Conservation (phyloP, 2,797 vertebrate species). For the Phrynocephalus guinanensis region DNA sequence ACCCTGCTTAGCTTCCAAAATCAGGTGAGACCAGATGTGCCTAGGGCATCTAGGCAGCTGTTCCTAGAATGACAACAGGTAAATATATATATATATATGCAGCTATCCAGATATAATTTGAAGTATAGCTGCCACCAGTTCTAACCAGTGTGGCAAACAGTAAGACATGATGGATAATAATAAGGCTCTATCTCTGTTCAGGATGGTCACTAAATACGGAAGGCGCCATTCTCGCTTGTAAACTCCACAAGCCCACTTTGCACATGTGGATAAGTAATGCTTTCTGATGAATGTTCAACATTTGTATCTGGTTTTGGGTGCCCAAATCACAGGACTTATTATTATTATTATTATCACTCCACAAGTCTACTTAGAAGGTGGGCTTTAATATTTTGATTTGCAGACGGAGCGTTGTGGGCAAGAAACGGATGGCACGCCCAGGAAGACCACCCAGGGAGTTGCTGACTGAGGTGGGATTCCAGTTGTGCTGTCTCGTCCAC, state of each 20-base stretch:
- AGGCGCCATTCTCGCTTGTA: neutral
- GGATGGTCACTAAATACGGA: neutral
- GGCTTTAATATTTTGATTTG: neutral
- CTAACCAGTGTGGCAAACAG: too few relatives aligned
- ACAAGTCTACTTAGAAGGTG: too few relatives aligned
- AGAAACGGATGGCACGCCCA: neutral
- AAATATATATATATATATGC: neutral
- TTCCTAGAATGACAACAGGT: too few relatives aligned
- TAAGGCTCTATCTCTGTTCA: neutral
- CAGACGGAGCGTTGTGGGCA: neutral
- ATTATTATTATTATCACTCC: neutral
- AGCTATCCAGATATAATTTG: too few relatives aligned
- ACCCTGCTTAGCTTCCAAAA: too few relatives aligned
- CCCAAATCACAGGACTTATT: neutral
- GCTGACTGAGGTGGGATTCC: neutral
- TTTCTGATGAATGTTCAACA: neutral
- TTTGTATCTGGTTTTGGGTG: neutral
- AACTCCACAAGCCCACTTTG: neutral
- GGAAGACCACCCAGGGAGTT: neutral
- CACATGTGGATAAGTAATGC: neutral
- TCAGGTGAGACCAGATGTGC: too few relatives aligned
- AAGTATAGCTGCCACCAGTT: too few relatives aligned
- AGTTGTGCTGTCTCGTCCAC: neutral
- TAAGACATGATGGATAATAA: too few relatives aligned
- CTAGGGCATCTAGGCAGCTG: too few relatives aligned